Percentiles rank a stretch among this genome's conserved stretches.
phyloP scores from a whole-genome alignment of 2,113 vertebrate genomes.

The Elanoides forficatus region DNA sequence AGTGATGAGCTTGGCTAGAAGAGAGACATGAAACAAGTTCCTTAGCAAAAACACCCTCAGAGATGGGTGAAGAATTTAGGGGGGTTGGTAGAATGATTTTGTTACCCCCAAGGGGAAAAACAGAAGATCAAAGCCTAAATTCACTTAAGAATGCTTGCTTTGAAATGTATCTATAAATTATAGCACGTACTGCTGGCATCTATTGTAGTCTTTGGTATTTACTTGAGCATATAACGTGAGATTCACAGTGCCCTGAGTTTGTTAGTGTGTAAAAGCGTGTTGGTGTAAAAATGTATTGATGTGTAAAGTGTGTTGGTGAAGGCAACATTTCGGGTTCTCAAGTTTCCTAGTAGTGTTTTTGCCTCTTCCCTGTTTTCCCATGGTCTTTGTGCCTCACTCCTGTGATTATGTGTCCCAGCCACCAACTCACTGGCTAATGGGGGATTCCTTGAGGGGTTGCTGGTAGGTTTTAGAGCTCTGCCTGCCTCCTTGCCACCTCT shows the following conservation, averaged over 20 bases:
- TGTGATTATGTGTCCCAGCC: not conserved
- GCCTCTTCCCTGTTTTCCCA: not conserved
- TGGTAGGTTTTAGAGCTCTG: not conserved
- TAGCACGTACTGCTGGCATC: slow-evolving; percentile 47
- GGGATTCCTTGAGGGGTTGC: not conserved
- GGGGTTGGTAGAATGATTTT: slow-evolving; percentile 55
- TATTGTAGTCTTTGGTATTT: slow-evolving; percentile 52
- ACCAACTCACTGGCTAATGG: not conserved
- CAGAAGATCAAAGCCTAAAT: slow-evolving; percentile 60
- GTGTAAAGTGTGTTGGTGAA: not conserved
- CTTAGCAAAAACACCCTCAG: slow-evolving; percentile 45
- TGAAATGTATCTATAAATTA: slow-evolving; percentile 65
- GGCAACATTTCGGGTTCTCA: not conserved
- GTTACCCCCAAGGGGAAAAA: slow-evolving; percentile 58
- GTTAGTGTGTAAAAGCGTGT: not conserved
- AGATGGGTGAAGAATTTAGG: slow-evolving; percentile 25
- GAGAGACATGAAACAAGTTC: slow-evolving; percentile 56
- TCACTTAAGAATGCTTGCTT: slow-evolving; percentile 58
- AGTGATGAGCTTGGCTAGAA: slow-evolving; percentile 62
- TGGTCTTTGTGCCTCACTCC: not conserved
- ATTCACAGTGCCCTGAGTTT: not conserved
- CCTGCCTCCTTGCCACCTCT: not conserved
- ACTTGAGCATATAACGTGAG: not conserved
- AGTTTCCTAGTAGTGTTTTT: not conserved
- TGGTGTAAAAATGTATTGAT: not conserved